These are phyloP conservation scores for Coremacera marginata DNA, from an alignment of 2,888 invertebrate genomes.

Conservation along the genomic window DNA sequence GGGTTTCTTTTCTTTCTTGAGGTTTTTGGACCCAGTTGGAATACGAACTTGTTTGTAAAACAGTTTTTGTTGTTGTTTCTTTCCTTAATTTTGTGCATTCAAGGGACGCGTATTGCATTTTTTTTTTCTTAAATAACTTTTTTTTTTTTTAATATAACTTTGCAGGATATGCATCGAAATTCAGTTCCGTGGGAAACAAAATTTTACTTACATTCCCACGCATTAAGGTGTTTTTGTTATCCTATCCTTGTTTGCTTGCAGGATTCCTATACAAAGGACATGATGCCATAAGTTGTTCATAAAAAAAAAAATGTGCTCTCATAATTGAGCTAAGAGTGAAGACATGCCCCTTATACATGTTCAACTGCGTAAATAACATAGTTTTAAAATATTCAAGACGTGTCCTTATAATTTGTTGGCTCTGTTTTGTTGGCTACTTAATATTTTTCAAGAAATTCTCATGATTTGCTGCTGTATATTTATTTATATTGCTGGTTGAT, in stretches of 20 bases:
- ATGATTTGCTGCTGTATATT: constrained; percentile 28
- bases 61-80: constrained; percentile 40
- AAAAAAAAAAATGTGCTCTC: neutral
- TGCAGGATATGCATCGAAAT: constrained; percentile 36
- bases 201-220: constrained; percentile 62
- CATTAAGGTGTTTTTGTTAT: constrained; percentile 47
- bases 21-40: constrained; percentile 20
- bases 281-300: constrained; percentile 1
- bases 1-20: constrained; percentile 16
- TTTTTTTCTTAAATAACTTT: constrained; percentile 25
- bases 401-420: constrained; percentile 40
- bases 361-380: neutral
- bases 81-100: constrained; percentile 35
- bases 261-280: constrained; percentile 4
- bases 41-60: neutral
- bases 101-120: constrained; percentile 38
- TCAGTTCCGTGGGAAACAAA: constrained; percentile 62
- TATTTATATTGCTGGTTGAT: neutral
- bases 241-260: neutral
- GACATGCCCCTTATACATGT: neutral
- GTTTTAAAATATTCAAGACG: neutral
- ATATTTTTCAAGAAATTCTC: constrained; percentile 36
- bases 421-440: constrained; percentile 32
- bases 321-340: constrained; percentile 30
- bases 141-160: neutral